Percentiles rank a stretch among this genome's conserved stretches.
phyloP scores from a whole-genome alignment of 2,113 vertebrate species.

The Myocastor coypus region DNA sequence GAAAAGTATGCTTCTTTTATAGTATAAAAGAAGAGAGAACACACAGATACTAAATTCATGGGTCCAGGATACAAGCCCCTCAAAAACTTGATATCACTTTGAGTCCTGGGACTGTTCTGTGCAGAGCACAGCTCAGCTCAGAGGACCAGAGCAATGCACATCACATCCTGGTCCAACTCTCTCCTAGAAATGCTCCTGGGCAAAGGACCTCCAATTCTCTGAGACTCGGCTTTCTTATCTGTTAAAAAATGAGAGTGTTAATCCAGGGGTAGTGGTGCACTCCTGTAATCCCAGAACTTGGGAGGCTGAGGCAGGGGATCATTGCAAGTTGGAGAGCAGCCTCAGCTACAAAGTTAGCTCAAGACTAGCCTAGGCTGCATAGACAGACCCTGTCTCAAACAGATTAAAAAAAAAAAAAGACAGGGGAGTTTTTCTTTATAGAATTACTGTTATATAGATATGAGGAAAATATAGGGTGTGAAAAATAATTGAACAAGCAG shows the following conservation, averaged over 20 bases:
- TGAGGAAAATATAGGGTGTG: background rate
- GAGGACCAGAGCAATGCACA: background rate
- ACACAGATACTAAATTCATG: background rate
- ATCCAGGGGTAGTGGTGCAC: too few species aligned
- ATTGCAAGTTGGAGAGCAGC: too few species aligned
- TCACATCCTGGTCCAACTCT: background rate
- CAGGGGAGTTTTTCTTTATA: background rate
- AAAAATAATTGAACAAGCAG: conserved; percentile 24
- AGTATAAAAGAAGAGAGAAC: background rate
- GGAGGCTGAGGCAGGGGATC: too few species aligned
- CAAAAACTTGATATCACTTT: background rate
- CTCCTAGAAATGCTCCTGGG: background rate
- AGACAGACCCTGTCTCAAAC: too few species aligned
- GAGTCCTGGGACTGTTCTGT: background rate
- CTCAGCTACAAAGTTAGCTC: too few species aligned
- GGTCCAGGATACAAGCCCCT: background rate
- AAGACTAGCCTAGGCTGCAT: too few species aligned
- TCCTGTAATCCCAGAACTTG: too few species aligned
- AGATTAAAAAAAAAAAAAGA: too few species aligned
- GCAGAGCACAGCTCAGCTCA: background rate
- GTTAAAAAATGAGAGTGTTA: background rate
- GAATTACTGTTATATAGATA: background rate
- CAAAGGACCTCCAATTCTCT: background rate
- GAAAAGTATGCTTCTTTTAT: background rate
- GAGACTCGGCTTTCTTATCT: background rate